Base-by-base conservation (phyloP, 2,797 vertebrate species). In the Sebastes nivosus region DNA sequence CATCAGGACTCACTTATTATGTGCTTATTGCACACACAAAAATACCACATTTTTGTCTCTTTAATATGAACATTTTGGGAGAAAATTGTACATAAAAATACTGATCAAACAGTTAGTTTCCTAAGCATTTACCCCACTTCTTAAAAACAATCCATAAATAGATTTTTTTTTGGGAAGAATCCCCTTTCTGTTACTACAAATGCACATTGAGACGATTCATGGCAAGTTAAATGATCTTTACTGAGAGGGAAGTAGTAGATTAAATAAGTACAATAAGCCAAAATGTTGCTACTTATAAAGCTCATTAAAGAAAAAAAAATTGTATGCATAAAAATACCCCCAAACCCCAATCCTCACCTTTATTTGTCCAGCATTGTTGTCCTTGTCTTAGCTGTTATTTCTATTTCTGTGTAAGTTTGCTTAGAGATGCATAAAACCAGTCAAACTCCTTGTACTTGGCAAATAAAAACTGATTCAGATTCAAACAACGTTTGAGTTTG, bases 81-180 rank as follows among this genome's bases (percentile, higher is more conserved):
- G 16, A 20, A 46, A 46, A 46, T 18, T 46, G 7, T 54, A 18
- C 11, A 18, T 46, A 20, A 46, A 46, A 46, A 18, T 46, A 18
- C 42, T 46, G 42, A 46, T 18, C 16, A 46, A 42, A 18, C 16
- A 22, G 24, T 68, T 46, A 11, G 18, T 57, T 64, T 80, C 18
- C 22, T 13, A 30, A 77, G 18, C 64, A 27, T 67, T 71, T 63
- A 36, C 9, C 34, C 22, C 20, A 27, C 46, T 52, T 29, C 29
- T 77, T 34, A 27, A 54, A 59, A 61, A 24, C 55, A 70, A 75
- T 72, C 58, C 8, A 58, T 78, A 20, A 4, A 76, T 61, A 59
- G 66, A 80, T 75, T 86, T 70, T 11, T 38, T 42, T 42, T 32
- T 32, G 29, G 22, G 29, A 64, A 64, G 12, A 74, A 58, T 69